Evolutionary conservation across 1,140 invertebrate species (phyloP).

Genomic region (Camponotus vicinus): DNA sequence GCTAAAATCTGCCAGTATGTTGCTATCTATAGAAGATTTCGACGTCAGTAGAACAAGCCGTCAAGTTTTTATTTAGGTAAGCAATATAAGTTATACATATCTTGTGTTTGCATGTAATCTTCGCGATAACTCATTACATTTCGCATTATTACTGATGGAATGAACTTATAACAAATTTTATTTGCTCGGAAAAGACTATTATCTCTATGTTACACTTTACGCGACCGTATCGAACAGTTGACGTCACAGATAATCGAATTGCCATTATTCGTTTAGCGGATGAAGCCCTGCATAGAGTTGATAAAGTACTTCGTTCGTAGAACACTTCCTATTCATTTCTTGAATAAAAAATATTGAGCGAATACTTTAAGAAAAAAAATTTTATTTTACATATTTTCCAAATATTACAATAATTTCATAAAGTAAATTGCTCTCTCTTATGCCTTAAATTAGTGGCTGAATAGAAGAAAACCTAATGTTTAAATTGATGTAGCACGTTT

Average conservation of each 20-base stretch:
- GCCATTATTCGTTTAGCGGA: conserved; percentile 83
- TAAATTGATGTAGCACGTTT: background rate
- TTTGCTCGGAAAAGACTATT: conserved; percentile 66
- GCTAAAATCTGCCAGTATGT: conserved; percentile 83
- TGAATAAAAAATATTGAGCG: conserved; percentile 49
- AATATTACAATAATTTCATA: background rate
- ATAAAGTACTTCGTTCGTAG: conserved; percentile 46
- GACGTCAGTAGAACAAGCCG: conserved; percentile 84
- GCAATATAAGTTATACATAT: background rate
- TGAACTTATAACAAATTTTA: conserved; percentile 66
- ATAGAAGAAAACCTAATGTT: background rate
- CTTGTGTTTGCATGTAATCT: background rate
- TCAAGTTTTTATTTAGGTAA: conserved; percentile 82
- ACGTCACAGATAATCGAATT: conserved; percentile 81
- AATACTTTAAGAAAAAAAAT: background rate
- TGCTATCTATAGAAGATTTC: conserved; percentile 84
- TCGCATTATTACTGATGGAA: background rate
- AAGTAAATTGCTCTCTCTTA: background rate
- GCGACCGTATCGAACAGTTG: background rate
- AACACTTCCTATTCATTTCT: conserved; percentile 12
- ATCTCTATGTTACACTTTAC: conserved; percentile 55
- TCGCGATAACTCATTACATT: background rate
- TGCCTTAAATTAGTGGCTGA: background rate
- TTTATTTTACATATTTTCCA: background rate
- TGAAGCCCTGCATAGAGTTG: conserved; percentile 77